These are phyloP conservation scores for Phengaris alcon DNA, from an alignment of 2,888 invertebrate genomes.

Conservation along the genomic window DNA sequence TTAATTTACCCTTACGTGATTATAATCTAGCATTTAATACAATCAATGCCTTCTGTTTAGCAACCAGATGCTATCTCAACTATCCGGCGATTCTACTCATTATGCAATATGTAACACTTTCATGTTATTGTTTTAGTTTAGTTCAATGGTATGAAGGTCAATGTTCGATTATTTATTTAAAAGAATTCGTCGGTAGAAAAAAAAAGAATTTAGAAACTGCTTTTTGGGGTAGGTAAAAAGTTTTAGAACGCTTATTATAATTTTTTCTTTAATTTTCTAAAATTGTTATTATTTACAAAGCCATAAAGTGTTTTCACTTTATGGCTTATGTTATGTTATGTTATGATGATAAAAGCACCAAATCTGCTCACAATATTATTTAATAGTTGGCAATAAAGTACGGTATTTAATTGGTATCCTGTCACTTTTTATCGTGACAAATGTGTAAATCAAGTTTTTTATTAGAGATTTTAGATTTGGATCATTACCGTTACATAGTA, in stretches of 20 bases:
- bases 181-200: too few relatives aligned
- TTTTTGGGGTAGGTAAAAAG: too few relatives aligned
- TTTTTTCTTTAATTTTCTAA: not conserved
- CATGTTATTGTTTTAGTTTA: slow-evolving; percentile 68
- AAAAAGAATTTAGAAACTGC: too few relatives aligned
- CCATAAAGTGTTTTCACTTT: not conserved
- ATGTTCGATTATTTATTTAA: not conserved
- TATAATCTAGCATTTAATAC: slow-evolving; percentile 20
- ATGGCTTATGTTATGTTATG: not conserved
- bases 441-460: slow-evolving; percentile 20
- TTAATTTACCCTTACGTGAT: slow-evolving; percentile 12
- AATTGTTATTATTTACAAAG: not conserved
- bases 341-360: slow-evolving; percentile 31
- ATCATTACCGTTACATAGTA: not conserved
- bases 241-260: not conserved
- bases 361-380: slow-evolving; percentile 31
- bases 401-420: slow-evolving; percentile 34
- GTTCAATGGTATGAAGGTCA: slow-evolving; percentile 54
- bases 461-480: slow-evolving; percentile 3
- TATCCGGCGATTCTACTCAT: slow-evolving; percentile 73
- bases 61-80: slow-evolving; percentile 61
- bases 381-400: slow-evolving; percentile 34
- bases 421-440: slow-evolving; percentile 12
- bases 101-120: slow-evolving; percentile 65
- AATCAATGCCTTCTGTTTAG: slow-evolving; percentile 45